Evolutionary conservation across 2,113 vertebrate genomes (phyloP).

Genomic region (Seriola quinqueradiata): DNA sequence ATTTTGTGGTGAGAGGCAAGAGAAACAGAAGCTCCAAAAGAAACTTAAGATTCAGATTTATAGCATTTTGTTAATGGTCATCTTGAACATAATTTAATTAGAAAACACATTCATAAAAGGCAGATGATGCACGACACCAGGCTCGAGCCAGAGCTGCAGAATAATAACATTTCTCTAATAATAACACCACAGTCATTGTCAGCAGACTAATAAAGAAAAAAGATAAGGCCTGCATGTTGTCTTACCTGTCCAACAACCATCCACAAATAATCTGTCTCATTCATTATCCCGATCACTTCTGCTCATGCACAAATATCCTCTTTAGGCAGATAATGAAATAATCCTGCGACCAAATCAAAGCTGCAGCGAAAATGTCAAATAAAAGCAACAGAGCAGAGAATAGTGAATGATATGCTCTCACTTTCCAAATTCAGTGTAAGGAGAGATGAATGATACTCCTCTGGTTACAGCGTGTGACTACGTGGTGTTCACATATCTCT

Average conservation of each 20-base stretch:
- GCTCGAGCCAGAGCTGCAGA: background rate
- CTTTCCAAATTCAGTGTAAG: background rate
- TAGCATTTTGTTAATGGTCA: background rate
- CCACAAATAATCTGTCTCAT: background rate
- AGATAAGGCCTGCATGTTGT: background rate
- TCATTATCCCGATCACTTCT: conserved; percentile 5
- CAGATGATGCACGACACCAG: background rate
- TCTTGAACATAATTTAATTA: background rate
- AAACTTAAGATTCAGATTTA: background rate
- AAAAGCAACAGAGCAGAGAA: conserved; percentile 29
- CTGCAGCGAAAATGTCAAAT: conserved; percentile 26
- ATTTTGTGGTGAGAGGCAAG: background rate
- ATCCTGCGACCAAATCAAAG: conserved; percentile 27
- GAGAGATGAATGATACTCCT: background rate
- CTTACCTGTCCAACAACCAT: conserved; percentile 1
- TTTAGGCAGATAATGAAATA: conserved; percentile 25
- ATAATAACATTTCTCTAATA: background rate
- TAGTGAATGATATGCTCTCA: conserved; percentile 18
- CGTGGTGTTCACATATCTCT: background rate
- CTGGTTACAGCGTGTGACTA: background rate
- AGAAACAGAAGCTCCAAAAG: conserved; percentile 4
- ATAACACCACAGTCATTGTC: background rate
- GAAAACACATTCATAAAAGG: background rate
- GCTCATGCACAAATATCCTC: conserved; percentile 8
- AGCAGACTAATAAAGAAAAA: conserved; percentile 9